Evolutionary conservation across 2,113 vertebrate species (phyloP).

Genomic region (Pseudorasbora parva): DNA sequence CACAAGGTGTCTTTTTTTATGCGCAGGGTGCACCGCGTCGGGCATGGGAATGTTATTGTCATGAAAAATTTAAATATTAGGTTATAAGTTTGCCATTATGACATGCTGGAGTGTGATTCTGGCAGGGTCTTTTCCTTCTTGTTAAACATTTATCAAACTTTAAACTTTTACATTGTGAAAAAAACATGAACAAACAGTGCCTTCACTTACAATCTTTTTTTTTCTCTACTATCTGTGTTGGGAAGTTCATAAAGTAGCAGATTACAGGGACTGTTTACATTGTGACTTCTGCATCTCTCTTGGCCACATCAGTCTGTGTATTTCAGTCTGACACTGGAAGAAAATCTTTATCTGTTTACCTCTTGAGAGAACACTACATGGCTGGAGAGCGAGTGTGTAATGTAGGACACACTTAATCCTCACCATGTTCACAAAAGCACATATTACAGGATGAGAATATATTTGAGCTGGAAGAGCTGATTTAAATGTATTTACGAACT

Average conservation of each 20-base stretch:
- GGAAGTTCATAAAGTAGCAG: not conserved
- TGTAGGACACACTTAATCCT: slow-evolving; percentile 10
- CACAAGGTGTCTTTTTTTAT: no score
- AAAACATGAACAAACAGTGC: no score
- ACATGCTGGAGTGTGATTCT: no score
- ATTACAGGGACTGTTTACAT: not conserved
- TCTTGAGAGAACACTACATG: not conserved
- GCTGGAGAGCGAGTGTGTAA: not conserved
- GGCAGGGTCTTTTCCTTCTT: no score
- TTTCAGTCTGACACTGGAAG: not conserved
- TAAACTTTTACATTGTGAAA: no score
- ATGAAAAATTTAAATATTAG: no score
- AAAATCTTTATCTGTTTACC: not conserved
- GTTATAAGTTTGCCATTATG: no score
- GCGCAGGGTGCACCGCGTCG: no score
- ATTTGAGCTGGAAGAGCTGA: not conserved
- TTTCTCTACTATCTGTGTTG: not conserved
- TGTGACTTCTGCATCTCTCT: not conserved
- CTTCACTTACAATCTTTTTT: slow-evolving; percentile 37
- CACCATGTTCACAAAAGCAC: not conserved
- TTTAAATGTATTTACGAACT: not conserved
- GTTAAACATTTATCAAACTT: no score
- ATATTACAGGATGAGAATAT: not conserved
- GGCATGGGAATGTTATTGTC: no score
- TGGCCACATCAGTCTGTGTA: not conserved